Percentiles rank a stretch among this genome's conserved stretches.
Conservation (phyloP, 2,797 vertebrate genomes). For the Lagodon rhomboides region DNA sequence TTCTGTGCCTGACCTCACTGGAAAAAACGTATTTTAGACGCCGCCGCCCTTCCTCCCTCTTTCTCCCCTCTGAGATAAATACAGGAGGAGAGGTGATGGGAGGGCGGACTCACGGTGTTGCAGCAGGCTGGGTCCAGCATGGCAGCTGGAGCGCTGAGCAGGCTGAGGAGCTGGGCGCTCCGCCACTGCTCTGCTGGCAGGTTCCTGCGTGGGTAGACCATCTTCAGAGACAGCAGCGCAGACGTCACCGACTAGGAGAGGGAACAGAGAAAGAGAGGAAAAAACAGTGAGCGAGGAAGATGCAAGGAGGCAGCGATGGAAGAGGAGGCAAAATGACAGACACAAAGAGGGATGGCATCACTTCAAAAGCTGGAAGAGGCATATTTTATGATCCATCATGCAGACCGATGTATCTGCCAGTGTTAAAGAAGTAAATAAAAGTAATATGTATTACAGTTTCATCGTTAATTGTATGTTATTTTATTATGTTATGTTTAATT, state of each 20-base stretch:
- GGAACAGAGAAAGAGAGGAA: constrained; percentile 4
- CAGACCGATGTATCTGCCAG: background rate
- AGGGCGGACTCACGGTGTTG: constrained; percentile 87
- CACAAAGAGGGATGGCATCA: background rate
- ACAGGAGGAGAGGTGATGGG: background rate
- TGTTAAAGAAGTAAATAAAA: background rate
- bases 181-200: constrained; percentile 93
- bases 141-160: constrained; percentile 85
- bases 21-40: constrained; percentile 6
- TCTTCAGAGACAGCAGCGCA: constrained; percentile 90
- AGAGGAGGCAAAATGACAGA: background rate
- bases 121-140: constrained; percentile 91
- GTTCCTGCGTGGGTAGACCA: constrained; percentile 90
- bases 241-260: constrained; percentile 88
- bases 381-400: background rate
- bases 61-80: background rate
- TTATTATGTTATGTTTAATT: background rate
- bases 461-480: background rate
- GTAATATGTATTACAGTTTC: background rate
- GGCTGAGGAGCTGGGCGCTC: constrained; percentile 91
- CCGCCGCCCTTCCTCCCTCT: background rate
- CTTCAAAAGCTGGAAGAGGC: background rate
- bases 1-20: constrained; percentile 10
- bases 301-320: background rate
- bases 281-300: background rate